Percentiles rank a stretch among this genome's conserved stretches.
Conservation (phyloP, 2,888 invertebrate species). For the Clitarchus hookeri region DNA sequence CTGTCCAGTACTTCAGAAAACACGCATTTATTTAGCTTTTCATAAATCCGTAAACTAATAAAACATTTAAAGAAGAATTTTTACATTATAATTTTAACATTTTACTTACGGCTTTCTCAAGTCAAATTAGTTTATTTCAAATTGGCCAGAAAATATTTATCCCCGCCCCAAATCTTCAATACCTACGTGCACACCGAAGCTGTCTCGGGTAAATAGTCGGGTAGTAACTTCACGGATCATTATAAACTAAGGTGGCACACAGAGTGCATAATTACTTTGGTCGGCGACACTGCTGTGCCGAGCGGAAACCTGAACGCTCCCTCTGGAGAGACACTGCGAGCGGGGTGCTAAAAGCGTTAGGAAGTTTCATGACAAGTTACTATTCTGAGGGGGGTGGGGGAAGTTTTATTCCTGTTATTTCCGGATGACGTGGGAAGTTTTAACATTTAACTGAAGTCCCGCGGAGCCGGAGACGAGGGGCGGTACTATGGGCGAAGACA, state of each 20-base stretch:
- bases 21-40: no score
- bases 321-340: not conserved
- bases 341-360: not conserved
- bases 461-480: not conserved
- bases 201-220: not conserved
- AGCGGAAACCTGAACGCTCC: no score
- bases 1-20: no score
- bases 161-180: not conserved
- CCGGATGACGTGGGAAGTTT: conserved; percentile 5
- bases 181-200: not conserved
- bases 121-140: no score
- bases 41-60: no score
- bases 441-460: not conserved
- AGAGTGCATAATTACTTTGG: not conserved
- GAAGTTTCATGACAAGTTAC: not conserved
- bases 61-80: no score
- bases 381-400: not conserved
- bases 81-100: no score
- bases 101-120: no score
- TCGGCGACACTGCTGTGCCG: no score
- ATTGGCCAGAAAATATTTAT: no score
- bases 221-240: not conserved
- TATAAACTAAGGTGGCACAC: not conserved
- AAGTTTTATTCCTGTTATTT: conserved; percentile 7
- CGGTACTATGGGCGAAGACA: not conserved